phyloP scores from a whole-genome alignment of 2,797 vertebrate genomes.

The Momotus momota region DNA sequence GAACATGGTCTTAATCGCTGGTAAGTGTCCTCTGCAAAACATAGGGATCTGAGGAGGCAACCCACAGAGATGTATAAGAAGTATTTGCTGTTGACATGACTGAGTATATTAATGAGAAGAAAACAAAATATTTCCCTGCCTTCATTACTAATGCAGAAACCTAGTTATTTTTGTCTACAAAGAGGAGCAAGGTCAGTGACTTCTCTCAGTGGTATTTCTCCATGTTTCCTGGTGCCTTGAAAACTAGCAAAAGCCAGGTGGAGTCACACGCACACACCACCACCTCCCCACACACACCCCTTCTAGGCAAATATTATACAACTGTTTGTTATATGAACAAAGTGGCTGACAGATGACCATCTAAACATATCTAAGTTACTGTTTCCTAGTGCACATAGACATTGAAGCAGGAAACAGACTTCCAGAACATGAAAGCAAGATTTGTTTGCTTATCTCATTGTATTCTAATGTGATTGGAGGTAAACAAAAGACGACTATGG shows the following conservation, averaged over 20 bases:
- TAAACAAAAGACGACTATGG: not conserved
- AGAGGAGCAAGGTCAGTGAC: not conserved
- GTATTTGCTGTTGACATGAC: not conserved
- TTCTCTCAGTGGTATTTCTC: not conserved
- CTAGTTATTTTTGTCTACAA: not conserved
- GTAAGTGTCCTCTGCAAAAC: not conserved
- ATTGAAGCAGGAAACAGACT: not conserved
- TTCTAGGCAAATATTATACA: not conserved
- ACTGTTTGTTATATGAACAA: not conserved
- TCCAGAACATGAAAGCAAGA: conserved; percentile 24
- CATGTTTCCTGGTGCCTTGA: not conserved
- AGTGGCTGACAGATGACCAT: not conserved
- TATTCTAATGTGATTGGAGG: not conserved
- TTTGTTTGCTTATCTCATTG: not conserved
- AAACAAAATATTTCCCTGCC: not conserved
- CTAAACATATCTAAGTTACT: not conserved
- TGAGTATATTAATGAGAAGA: not conserved
- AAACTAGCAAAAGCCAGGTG: not conserved
- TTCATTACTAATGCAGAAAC: not conserved
- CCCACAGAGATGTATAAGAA: not conserved
- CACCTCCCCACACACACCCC: not conserved
- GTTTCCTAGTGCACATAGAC: not conserved
- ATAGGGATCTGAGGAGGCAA: not conserved
- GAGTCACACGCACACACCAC: not conserved
- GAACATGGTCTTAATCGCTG: not conserved